Percentiles rank a stretch among this genome's conserved stretches.
Evolutionary conservation across 2,797 vertebrate genomes (phyloP).

Genomic region (Oreochromis grahami): DNA sequence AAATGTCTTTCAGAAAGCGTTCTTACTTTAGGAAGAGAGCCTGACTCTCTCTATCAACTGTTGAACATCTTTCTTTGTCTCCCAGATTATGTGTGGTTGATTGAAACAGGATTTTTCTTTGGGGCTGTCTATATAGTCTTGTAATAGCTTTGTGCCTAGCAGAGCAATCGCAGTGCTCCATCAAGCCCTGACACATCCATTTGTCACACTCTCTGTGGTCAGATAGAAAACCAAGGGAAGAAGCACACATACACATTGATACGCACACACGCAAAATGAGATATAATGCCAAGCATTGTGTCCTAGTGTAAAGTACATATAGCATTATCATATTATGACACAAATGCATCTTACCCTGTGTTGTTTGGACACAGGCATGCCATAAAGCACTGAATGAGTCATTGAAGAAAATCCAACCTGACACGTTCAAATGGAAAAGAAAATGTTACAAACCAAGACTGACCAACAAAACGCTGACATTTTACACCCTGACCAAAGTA

Average conservation of each 20-base stretch:
- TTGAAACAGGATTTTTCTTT: constrained; percentile 72
- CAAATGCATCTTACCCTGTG: constrained; percentile 25
- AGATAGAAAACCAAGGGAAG: constrained; percentile 61
- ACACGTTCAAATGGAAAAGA: constrained; percentile 21
- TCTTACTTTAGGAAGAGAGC: neutral
- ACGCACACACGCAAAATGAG: neutral
- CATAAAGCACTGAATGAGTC: neutral
- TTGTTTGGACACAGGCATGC: constrained; percentile 24
- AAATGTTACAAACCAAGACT: constrained; percentile 19
- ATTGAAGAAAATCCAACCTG: neutral
- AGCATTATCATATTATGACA: constrained; percentile 50
- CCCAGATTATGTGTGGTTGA: constrained; percentile 65
- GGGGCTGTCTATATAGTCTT: constrained; percentile 64
- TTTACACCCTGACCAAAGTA: neutral
- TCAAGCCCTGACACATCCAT: constrained; percentile 74
- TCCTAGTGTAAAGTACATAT: constrained; percentile 10
- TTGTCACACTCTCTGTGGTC: constrained; percentile 71
- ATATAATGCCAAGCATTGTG: constrained; percentile 22
- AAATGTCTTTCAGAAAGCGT: neutral
- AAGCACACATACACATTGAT: constrained; percentile 13
- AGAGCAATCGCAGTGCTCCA: constrained; percentile 70
- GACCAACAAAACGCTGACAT: constrained; percentile 13
- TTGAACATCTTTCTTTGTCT: constrained; percentile 59
- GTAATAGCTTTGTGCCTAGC: constrained; percentile 72
- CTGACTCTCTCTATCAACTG: constrained; percentile 38